A percentile compares a stretch with the other conserved stretches of the same genome.
Conservation (phyloP, 1,140 invertebrate species). For the Piezodorus guildinii region DNA sequence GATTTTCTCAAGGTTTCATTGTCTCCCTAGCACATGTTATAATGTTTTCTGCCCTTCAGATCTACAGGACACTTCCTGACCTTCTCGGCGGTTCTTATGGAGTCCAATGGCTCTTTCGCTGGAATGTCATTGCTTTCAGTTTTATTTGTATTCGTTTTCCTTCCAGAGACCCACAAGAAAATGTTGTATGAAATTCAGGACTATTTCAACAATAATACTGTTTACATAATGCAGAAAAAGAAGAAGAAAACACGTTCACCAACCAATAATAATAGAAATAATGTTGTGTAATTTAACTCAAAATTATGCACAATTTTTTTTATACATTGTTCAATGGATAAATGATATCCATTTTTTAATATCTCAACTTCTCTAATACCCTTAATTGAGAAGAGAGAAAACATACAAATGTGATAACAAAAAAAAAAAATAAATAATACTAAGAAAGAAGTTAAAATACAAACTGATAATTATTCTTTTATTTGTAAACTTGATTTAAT, state of each 20-base stretch:
- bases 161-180: slow-evolving; percentile 61
- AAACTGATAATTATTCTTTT: no score
- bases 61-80: slow-evolving; percentile 36
- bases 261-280: slow-evolving; percentile 2
- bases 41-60: slow-evolving; percentile 42
- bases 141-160: slow-evolving; percentile 45
- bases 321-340: no score
- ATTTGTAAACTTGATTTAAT: no score
- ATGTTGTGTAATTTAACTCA: slow-evolving; percentile 1
- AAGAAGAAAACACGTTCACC: neutral
- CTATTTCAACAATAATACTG: slow-evolving; percentile 40
- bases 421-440: no score
- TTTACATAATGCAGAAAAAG: slow-evolving; percentile 17
- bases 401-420: no score
- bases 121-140: slow-evolving; percentile 44
- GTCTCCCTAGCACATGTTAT: slow-evolving; percentile 40
- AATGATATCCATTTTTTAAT: no score
- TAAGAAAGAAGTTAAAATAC: no score
- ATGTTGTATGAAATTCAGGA: slow-evolving; percentile 53
- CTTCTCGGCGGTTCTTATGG: slow-evolving; percentile 44
- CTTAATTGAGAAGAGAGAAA: no score
- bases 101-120: slow-evolving; percentile 57
- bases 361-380: no score
- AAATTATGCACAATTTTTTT: no score
- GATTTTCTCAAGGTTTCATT: slow-evolving; percentile 40